Percentiles rank a stretch among this genome's conserved stretches.
These are phyloP conservation scores for Tupaia chinensis DNA, from an alignment of 2,113 vertebrate genomes.

Conservation along the genomic window DNA sequence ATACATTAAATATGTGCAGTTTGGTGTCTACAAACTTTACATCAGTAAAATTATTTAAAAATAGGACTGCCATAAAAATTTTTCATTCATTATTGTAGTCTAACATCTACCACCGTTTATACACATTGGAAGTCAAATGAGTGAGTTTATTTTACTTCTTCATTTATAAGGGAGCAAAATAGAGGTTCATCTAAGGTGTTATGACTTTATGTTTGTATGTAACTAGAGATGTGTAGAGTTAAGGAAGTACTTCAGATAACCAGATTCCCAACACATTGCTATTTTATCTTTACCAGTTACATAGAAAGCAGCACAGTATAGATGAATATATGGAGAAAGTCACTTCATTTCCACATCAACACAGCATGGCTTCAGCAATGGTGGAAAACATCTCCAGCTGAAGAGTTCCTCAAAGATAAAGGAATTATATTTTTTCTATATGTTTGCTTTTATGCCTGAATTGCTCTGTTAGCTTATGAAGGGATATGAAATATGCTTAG, in stretches of 20 bases:
- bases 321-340: background rate
- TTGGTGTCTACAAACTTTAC: background rate
- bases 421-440: background rate
- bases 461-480: constrained; percentile 20
- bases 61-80: background rate
- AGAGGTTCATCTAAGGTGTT: background rate
- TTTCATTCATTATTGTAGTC: background rate
- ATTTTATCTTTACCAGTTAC: background rate
- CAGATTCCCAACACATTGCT: background rate
- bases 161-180: background rate
- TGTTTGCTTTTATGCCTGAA: constrained; percentile 37
- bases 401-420: constrained; percentile 44
- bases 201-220: background rate
- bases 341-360: background rate
- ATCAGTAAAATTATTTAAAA: background rate
- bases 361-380: background rate
- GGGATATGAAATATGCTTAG: constrained; percentile 1
- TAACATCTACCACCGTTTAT: background rate
- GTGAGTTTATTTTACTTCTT: background rate
- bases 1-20: background rate
- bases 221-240: background rate
- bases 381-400: constrained; percentile 30
- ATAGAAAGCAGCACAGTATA: background rate
- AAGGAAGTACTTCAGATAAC: background rate
- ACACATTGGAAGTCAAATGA: background rate